Base-by-base conservation (phyloP, 2,113 vertebrate species). In the Paralichthys olivaceus region DNA sequence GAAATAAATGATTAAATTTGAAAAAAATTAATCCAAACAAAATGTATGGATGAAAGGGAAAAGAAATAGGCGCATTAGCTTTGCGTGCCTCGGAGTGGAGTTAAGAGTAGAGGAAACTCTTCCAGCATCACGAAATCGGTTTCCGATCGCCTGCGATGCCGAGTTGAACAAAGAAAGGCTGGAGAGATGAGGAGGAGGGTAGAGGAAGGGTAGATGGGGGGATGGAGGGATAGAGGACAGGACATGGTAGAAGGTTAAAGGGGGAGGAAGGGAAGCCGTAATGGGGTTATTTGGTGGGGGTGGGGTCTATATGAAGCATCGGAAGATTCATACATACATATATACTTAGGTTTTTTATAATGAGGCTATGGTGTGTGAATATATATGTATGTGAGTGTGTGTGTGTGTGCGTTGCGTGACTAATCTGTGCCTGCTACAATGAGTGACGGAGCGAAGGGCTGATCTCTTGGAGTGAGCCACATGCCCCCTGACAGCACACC, bases 391-490 rank as follows among this genome's bases (percentile, higher is more conserved):
- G 56, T 53, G 71, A 73, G 66, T 73, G 73, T 62, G 65, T 55
- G 77, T 69, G 72, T 62, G 72, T 51, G 17, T 84, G 73, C 72
- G 79, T 85, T 80, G 90, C 81, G 80, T 92, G 90, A 91, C 89
- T 86, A 87, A 88, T 91, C 87, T 81, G 47, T 37, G 78, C 68
- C 81, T 59, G 88, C 79, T 87, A 87, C 89, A 84, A 58, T 79
- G 77, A 90, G 77, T 87, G 90, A 87, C 57, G 57, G 81, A 78
- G 79, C 55, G 53, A 75, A 86, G 77, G 77, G 78, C 87, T 85
- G 81, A 86, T 89, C 88, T 90, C 81, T 80, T 73, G 58, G 85
- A 89, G 83, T 81, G 84, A 88, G 85, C 75, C 82, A 84, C 91
- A 91, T 87, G 84, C 77, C 83, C 79, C 65, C 85, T 77, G 87